Conservation (phyloP, 2,113 vertebrate species). For the Elephas maximus region DNA sequence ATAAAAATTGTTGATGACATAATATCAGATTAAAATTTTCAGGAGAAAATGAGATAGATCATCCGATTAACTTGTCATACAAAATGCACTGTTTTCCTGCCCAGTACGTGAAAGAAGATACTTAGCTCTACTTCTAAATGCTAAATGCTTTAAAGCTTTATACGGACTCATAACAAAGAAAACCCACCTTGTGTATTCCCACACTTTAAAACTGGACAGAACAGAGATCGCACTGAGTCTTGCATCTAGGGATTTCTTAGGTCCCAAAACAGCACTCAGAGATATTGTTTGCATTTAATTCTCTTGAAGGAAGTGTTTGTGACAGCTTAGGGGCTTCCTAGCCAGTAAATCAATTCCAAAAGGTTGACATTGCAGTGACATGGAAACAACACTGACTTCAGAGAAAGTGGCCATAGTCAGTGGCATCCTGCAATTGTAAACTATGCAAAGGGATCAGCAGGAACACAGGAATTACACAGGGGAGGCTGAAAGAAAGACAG, state of each 20-base stretch:
- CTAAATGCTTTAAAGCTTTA: neutral
- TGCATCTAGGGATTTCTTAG: neutral
- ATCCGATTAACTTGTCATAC: neutral
- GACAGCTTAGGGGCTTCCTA: conserved; percentile 10
- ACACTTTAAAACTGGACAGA: neutral
- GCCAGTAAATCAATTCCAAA: conserved; percentile 60
- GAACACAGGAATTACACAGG: neutral
- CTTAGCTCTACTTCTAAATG: neutral
- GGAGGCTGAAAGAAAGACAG: neutral
- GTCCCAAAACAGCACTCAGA: neutral
- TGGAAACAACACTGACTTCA: conserved; percentile 9
- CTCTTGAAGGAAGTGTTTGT: conserved; percentile 49
- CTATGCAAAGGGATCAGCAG: neutral
- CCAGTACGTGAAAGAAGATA: neutral
- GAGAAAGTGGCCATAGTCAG: neutral
- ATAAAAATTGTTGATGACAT: neutral
- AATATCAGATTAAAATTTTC: neutral
- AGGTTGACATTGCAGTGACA: neutral
- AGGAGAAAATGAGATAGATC: neutral
- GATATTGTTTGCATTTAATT: neutral
- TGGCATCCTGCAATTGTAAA: neutral
- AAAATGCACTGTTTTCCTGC: neutral
- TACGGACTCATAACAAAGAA: neutral
- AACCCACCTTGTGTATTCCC: neutral
- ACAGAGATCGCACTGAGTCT: neutral